phyloP scores from a whole-genome alignment of 2,888 invertebrate species.

The Deilephila elpenor region DNA sequence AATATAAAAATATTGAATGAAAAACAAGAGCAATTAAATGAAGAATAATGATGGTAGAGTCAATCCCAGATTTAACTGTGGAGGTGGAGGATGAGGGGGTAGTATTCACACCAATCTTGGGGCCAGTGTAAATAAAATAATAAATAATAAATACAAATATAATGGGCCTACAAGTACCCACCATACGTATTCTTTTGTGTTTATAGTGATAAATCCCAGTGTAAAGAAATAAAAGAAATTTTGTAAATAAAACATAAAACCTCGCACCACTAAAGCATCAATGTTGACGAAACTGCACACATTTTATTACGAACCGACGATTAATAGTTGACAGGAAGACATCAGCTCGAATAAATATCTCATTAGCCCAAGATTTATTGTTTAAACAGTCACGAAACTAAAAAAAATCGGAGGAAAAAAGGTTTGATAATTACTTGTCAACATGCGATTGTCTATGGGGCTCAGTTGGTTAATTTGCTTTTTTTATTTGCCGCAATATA shows the following conservation, averaged over 20 bases:
- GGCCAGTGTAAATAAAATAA: no score
- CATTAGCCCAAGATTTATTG: slow-evolving; percentile 82
- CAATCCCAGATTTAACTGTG: no score
- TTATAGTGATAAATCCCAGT: no score
- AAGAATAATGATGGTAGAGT: no score
- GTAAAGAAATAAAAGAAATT: no score
- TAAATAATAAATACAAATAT: no score
- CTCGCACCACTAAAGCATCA: slow-evolving; percentile 9
- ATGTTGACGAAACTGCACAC: slow-evolving; percentile 30
- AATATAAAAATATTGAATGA: no score
- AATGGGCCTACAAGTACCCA: no score
- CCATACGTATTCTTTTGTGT: no score
- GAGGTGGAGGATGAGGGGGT: no score
- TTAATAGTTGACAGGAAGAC: slow-evolving; percentile 79
- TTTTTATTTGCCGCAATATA: slow-evolving; percentile 76
- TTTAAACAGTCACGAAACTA: slow-evolving; percentile 78
- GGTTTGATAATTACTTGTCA: slow-evolving; percentile 82
- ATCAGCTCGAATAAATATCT: slow-evolving; percentile 80
- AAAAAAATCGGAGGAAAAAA: slow-evolving; percentile 74
- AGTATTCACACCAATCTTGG: no score
- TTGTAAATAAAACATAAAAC: not conserved
- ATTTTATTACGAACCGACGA: slow-evolving; percentile 61
- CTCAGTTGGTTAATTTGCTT: slow-evolving; percentile 70
- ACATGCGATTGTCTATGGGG: slow-evolving; percentile 82
- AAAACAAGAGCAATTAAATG: no score